Evolutionary conservation across 1,140 invertebrate genomes (phyloP).

Genomic region (Semibalanus balanoides): DNA sequence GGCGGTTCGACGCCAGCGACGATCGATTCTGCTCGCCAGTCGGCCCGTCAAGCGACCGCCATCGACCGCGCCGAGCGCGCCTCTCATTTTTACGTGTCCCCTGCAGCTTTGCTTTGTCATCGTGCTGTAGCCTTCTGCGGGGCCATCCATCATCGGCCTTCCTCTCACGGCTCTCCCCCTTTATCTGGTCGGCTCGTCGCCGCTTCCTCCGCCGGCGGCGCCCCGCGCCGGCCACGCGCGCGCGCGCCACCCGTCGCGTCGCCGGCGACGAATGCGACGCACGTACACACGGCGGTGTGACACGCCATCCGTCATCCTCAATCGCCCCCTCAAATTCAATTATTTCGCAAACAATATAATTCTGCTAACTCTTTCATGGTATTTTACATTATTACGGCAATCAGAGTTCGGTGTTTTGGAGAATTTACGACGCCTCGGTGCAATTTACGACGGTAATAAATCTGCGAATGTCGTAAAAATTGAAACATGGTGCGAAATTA

Average conservation of each 20-base stretch:
- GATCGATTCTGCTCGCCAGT: background rate
- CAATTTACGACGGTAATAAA: background rate
- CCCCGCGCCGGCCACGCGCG: too few relatives aligned
- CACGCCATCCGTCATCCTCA: background rate
- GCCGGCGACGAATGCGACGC: background rate
- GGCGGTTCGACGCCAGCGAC: background rate
- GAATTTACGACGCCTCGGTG: background rate
- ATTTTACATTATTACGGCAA: conserved; percentile 1
- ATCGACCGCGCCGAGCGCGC: background rate
- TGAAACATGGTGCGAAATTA: conserved; percentile 2
- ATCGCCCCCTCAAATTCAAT: background rate
- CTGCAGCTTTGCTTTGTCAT: background rate
- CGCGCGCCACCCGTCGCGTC: background rate
- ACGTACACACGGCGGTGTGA: background rate
- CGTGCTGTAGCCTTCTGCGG: background rate
- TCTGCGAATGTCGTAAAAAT: conserved; percentile 2
- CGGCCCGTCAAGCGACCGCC: background rate
- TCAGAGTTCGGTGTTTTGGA: background rate
- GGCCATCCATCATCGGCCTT: background rate
- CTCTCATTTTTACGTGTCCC: background rate
- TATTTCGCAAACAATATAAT: conserved; percentile 1
- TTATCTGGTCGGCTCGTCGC: background rate
- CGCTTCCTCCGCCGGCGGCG: background rate
- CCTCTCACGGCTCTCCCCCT: background rate
- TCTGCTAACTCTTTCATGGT: background rate